Percentiles rank a stretch among this genome's conserved stretches.
phyloP scores from a whole-genome alignment of 2,888 invertebrate genomes.

The Thyatira batis region DNA sequence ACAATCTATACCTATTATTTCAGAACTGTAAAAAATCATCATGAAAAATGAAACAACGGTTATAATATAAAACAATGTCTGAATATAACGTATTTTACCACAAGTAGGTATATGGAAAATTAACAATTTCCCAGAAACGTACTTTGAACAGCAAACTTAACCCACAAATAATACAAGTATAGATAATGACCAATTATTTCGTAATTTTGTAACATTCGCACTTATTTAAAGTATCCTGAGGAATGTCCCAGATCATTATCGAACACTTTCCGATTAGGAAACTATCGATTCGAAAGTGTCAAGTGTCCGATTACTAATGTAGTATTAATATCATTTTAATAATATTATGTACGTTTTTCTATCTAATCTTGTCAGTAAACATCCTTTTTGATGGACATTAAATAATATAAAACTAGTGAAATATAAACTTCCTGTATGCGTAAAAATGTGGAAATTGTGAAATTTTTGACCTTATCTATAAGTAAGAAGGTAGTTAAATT shows the following conservation, averaged over 20 bases:
- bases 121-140: background rate
- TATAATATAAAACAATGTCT: too few relatives aligned
- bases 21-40: too few relatives aligned
- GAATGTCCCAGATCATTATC: slow-evolving; percentile 20
- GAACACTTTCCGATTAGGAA: slow-evolving; percentile 18
- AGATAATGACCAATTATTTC: slow-evolving; percentile 4
- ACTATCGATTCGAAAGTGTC: background rate
- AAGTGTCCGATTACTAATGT: slow-evolving; percentile 6
- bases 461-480: too few relatives aligned
- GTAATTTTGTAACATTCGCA: slow-evolving; percentile 6
- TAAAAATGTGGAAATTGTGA: slow-evolving; percentile 7
- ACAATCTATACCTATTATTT: too few relatives aligned
- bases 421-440: slow-evolving; percentile 1
- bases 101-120: background rate
- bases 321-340: background rate
- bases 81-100: too few relatives aligned
- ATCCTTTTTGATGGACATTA: slow-evolving; percentile 19
- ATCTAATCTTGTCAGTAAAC: slow-evolving; percentile 28
- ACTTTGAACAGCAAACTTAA: background rate
- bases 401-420: background rate
- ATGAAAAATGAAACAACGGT: too few relatives aligned
- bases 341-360: background rate
- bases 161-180: background rate
- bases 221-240: slow-evolving; percentile 15
- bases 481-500: too few relatives aligned